These are phyloP conservation scores for Melanophora roralis DNA, from an alignment of 2,888 invertebrate species.

Conservation along the genomic window DNA sequence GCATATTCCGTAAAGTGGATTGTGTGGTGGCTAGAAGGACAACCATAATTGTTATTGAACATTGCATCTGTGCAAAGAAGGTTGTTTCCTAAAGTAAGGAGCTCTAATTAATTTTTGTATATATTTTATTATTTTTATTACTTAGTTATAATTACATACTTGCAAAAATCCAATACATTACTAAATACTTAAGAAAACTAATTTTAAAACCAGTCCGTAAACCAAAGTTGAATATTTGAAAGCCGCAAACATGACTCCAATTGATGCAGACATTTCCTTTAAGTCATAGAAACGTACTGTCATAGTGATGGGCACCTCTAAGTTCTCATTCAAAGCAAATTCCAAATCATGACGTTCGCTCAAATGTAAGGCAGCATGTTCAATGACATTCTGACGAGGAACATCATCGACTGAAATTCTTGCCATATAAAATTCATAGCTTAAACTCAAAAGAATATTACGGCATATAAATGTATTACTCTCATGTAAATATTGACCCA, in stretches of 20 bases:
- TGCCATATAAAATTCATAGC: conserved; percentile 72
- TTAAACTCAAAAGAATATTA: conserved; percentile 72
- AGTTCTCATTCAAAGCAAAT: conserved; percentile 69
- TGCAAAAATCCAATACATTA: background rate
- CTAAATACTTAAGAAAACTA: conserved; percentile 10
- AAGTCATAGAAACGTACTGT: conserved; percentile 72
- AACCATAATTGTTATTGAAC: no score
- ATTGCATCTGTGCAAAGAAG: no score
- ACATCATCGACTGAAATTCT: conserved; percentile 57
- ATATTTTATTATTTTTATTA: background rate
- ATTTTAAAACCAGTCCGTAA: conserved; percentile 1
- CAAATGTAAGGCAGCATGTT: conserved; percentile 68
- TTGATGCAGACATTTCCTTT: conserved; percentile 47
- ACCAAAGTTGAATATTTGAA: conserved; percentile 8
- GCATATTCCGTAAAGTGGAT: no score
- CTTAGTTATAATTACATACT: background rate
- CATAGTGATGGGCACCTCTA: conserved; percentile 72
- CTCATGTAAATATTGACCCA: conserved; percentile 67
- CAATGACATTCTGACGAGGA: conserved; percentile 69
- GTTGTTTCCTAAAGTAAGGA: no score
- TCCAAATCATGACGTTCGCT: conserved; percentile 73
- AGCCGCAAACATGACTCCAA: background rate
- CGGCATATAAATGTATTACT: conserved; percentile 71
- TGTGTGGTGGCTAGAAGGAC: no score
- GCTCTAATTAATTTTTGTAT: no score